A percentile compares a stretch with the other conserved stretches of the same genome.
These are phyloP conservation scores for Heteractis magnifica DNA, from an alignment of 92 coral and sea anemone genomes.

Conservation along the genomic window DNA sequence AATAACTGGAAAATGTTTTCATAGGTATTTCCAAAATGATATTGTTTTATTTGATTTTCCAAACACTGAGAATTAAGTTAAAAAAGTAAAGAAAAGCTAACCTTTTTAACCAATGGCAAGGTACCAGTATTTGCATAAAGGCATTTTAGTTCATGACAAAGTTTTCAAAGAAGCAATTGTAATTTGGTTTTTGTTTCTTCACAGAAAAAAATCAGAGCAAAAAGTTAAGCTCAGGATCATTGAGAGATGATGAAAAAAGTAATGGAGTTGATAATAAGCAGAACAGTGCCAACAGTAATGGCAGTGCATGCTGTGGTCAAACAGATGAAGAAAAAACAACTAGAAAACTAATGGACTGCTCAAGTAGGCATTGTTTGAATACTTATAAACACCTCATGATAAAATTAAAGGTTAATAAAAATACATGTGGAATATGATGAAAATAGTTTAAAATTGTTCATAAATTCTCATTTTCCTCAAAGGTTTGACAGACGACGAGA, in stretches of 20 bases:
- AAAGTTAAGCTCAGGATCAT: neutral
- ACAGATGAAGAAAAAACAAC: constrained; percentile 30
- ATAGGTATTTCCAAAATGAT: no score
- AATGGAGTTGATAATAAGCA: neutral
- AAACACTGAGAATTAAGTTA: no score
- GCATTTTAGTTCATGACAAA: neutral
- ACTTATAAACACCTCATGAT: no score
- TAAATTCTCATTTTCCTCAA: neutral
- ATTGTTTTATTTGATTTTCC: no score
- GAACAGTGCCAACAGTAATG: neutral
- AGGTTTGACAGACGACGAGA: constrained; percentile 48
- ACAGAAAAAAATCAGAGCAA: neutral
- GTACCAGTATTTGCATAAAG: neutral
- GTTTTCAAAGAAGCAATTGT: neutral
- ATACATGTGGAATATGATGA: no score
- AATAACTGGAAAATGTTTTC: neutral
- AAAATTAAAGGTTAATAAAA: no score
- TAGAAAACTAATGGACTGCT: constrained; percentile 13
- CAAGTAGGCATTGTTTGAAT: neutral
- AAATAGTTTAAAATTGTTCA: neutral
- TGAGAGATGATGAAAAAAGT: constrained; percentile 20
- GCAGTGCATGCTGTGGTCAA: neutral
- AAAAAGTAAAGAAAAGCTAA: no score
- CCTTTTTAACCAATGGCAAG: no score
- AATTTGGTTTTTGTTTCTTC: neutral